These are phyloP conservation scores for Aradus depressus DNA, from an alignment of 2,888 invertebrate genomes.

Conservation along the genomic window DNA sequence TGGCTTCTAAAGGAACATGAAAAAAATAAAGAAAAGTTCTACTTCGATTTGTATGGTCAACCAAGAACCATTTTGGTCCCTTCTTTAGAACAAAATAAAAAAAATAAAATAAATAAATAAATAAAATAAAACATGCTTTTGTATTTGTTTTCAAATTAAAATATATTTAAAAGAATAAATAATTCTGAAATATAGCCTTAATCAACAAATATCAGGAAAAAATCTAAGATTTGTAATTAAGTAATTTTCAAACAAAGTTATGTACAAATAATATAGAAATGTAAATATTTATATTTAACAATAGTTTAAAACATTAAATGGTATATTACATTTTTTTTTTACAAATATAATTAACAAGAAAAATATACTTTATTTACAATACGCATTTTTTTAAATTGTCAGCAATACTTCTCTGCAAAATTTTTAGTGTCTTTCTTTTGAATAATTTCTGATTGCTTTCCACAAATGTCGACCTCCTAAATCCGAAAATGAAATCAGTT, in stretches of 20 bases:
- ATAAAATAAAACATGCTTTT: neutral
- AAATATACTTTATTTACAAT: neutral
- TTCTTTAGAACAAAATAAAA: neutral
- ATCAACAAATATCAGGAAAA: too few relatives aligned
- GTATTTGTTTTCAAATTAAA: neutral
- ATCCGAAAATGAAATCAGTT: too few relatives aligned
- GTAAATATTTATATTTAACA: neutral
- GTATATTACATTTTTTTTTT: too few relatives aligned
- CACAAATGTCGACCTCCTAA: neutral
- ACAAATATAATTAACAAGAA: neutral
- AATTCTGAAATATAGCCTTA: too few relatives aligned
- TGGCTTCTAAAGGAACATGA: slow-evolving; percentile 2
- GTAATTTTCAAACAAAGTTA: neutral
- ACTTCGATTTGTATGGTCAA: slow-evolving; percentile 1
- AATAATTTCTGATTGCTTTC: neutral
- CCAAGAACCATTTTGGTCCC: slow-evolving; percentile 18
- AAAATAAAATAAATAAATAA: neutral
- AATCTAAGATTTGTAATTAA: too few relatives aligned
- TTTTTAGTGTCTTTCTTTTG: neutral
- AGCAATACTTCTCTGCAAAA: neutral
- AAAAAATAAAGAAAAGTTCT: neutral
- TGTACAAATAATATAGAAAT: neutral
- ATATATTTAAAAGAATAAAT: neutral
- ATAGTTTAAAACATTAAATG: neutral
- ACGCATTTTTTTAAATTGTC: neutral